A percentile compares a stretch with the other conserved stretches of the same genome.
phyloP scores from a whole-genome alignment of 2,797 vertebrate genomes.

The Strix occidentalis region DNA sequence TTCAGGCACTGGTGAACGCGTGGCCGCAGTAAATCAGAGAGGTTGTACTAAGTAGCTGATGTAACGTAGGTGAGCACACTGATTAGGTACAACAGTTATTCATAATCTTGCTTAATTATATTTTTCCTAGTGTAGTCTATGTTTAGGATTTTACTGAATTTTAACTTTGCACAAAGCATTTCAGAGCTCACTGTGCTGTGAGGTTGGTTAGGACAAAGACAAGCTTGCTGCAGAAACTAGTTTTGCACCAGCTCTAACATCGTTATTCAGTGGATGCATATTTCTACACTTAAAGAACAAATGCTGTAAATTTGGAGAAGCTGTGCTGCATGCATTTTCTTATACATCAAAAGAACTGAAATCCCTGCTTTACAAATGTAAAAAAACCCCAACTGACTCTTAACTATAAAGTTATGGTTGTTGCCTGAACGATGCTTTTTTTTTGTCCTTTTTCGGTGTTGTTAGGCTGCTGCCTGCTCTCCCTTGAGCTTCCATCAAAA shows the following conservation, averaged over 20 bases:
- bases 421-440: neutral
- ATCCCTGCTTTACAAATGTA: neutral
- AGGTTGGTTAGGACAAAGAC: neutral
- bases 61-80: rapidly evolving
- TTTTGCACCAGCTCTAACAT: neutral
- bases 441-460: neutral
- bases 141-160: neutral
- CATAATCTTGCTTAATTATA: neutral
- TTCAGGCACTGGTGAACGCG: neutral
- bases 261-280: neutral
- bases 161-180: neutral
- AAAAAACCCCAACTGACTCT: neutral
- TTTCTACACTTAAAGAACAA: neutral
- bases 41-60: neutral
- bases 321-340: neutral
- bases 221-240: neutral
- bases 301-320: neutral
- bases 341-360: neutral
- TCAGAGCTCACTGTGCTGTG: neutral
- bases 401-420: neutral
- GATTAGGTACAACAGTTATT: too few relatives aligned
- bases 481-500: neutral
- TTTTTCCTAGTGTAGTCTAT: neutral
- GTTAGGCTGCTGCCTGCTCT: neutral
- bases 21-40: rapidly evolving